These are phyloP conservation scores for Clitarchus hookeri DNA, from an alignment of 2,888 invertebrate genomes.

Conservation along the genomic window DNA sequence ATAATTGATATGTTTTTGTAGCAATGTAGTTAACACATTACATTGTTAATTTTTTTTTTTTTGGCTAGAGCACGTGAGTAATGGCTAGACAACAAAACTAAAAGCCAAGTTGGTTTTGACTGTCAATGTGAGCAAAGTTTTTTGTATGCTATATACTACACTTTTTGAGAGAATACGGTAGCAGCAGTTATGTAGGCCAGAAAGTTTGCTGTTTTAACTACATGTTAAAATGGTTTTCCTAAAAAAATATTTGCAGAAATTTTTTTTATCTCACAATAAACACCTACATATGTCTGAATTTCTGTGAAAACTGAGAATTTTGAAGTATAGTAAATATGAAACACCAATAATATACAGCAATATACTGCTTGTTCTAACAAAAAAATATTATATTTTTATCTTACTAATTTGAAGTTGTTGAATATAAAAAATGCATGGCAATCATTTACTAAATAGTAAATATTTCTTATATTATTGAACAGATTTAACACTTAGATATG, in stretches of 20 bases:
- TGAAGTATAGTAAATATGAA: not conserved
- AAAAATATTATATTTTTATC: not conserved
- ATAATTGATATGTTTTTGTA: not conserved
- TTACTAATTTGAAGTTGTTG: not conserved
- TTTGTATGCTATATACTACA: not conserved
- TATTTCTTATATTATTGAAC: not conserved
- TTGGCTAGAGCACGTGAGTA: too few species aligned
- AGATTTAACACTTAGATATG: conserved; percentile 4
- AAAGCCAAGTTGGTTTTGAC: not conserved
- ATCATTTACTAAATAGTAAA: not conserved
- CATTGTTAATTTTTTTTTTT: too few species aligned
- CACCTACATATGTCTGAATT: not conserved
- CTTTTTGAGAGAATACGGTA: not conserved
- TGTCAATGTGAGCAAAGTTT: not conserved
- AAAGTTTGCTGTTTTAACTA: not conserved
- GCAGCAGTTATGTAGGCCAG: not conserved
- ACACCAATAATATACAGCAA: not conserved
- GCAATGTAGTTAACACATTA: too few species aligned
- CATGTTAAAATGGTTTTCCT: not conserved
- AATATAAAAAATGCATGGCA: not conserved
- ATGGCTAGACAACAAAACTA: too few species aligned
- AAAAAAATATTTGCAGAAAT: conserved; percentile 7
- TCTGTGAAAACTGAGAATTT: not conserved
- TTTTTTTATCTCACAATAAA: not conserved
- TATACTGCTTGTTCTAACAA: not conserved